phyloP scores from a whole-genome alignment of 2,113 vertebrate genomes.

The Hymenochirus boettgeri region DNA sequence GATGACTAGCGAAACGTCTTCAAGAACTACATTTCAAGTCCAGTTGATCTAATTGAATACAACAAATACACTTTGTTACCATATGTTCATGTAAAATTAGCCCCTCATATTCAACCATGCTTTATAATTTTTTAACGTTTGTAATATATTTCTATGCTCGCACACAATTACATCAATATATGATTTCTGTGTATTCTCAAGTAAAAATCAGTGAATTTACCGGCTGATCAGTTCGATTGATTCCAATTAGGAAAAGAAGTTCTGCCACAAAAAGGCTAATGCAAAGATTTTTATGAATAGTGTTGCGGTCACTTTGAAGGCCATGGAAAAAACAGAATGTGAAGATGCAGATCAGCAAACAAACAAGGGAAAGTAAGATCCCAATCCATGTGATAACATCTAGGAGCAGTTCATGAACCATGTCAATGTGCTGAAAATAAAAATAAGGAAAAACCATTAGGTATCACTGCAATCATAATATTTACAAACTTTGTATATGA shows the following conservation, averaged over 20 bases:
- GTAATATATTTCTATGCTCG: no score
- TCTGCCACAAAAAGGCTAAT: slow-evolving; percentile 95
- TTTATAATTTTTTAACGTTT: no score
- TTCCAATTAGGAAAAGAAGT: slow-evolving; percentile 92
- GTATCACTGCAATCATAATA: not conserved
- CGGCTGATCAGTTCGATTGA: slow-evolving; percentile 92
- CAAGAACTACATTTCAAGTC: no score
- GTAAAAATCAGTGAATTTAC: slow-evolving; percentile 61
- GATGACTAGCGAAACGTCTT: no score
- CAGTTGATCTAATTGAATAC: no score
- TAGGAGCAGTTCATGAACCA: slow-evolving; percentile 87
- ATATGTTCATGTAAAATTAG: no score
- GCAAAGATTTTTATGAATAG: slow-evolving; percentile 96
- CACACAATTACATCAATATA: no score
- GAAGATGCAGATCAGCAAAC: slow-evolving; percentile 97
- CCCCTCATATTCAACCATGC: no score
- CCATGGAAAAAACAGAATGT: slow-evolving; percentile 98
- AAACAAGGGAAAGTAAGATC: slow-evolving; percentile 95
- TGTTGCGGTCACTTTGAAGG: slow-evolving; percentile 95
- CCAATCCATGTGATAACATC: slow-evolving; percentile 98
- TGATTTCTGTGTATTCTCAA: no score
- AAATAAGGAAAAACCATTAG: slow-evolving; percentile 26
- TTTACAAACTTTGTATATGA: not conserved
- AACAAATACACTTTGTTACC: no score
- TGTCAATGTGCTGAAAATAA: slow-evolving; percentile 74